Base-by-base conservation (phyloP, 2,797 vertebrate genomes). In the Diceros bicornis region DNA sequence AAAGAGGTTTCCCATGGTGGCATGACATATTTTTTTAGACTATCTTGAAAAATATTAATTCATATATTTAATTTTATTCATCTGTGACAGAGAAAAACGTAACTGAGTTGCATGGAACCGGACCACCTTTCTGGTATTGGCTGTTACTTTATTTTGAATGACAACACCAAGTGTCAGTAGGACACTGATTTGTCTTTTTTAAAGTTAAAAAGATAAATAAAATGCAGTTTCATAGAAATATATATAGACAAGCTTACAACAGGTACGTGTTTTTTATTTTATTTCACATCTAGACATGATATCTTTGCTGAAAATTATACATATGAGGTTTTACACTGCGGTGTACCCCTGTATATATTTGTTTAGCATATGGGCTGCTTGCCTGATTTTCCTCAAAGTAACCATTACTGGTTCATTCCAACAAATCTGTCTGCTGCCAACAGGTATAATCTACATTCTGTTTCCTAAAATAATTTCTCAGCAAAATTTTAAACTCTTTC, bases 391-490 rank as follows among this genome's bases (percentile, higher is more conserved):
- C 50, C 6, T 93, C 20, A 88, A 68, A 62, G 41, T 59, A 78
- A 87, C 25, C 6, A 74, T 81, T 96, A 47, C 20, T 47, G 27
- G n/a, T 62, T 85, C 59, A 91, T 69, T n/a, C 18, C 37, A 91
- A 79, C 14, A 75, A 37, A 89, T 71, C 11, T 88, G 3, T 37
- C 41, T 55, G 29, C 23, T 94, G 47, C 44, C 77, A 57, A 62
- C 2, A 59, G 20, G 13, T 8, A 81, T 21, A 50, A 84, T 52
- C 13, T 29, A n/a, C 23, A 74, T 71, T 69, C 29, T 89, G 52
- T 66, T 77, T 95, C 79, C 55, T 71, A 81, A 95, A 59, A 77
- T 69, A 95, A 91, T 71, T 59, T 91, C n/a, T 69, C 23, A 93
- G 50, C 3, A 89, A 84, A 90, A 87, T 79, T 74, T n/a, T 71